Evolutionary conservation across 2,113 vertebrate genomes (phyloP), one percentile per base, ranked within the genome.

Genomic region (Meleagris gallopavo): DNA sequence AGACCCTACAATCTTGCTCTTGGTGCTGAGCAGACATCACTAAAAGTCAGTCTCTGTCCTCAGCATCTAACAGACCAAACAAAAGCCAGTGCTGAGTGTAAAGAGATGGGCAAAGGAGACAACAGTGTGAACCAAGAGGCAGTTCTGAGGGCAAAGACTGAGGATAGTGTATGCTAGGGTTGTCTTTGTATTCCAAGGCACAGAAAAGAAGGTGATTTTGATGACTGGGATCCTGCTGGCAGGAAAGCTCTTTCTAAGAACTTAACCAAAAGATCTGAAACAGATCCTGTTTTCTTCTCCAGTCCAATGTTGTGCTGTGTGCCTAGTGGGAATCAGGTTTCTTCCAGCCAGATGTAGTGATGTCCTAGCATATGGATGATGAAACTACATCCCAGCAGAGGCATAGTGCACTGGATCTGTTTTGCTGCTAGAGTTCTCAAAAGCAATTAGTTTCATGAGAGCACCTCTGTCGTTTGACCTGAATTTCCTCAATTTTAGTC

Each of bases 401-500:
- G 12, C n/a, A 22, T 43, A 78, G 16, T 2, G 4, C 30, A 9
- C 46, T 7, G 2, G 58, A 41, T 76, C 62, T 89, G 62, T 85
- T 94, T 79, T 83, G 54, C 61, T 83, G 75, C 36, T 54, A 77
- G 41, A 90, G 64, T 36, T 94, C 83, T 60, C 83, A 55, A 50
- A 94, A 83, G 72, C 79, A 90, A 88, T 90, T 83, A 45, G 77
- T 88, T 86, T 74, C 22, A 27, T 93, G 50, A 38, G 32, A 27
- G 4, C 48, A 81, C 10, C 45, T 89, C 71, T 55, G 9, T 24
- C 45, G 12, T 67, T 83, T 86, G 86, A 88, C 79, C 83, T 83
- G 69, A 77, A 89, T 90, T 93, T 90, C 50, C 25, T 88, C 41
- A 11, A 8, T 62, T 86, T 80, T 73, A 58, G 61, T 86, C 72